Evolutionary conservation across 2,113 vertebrate genomes (phyloP).

Genomic region (Syngnathus floridae): DNA sequence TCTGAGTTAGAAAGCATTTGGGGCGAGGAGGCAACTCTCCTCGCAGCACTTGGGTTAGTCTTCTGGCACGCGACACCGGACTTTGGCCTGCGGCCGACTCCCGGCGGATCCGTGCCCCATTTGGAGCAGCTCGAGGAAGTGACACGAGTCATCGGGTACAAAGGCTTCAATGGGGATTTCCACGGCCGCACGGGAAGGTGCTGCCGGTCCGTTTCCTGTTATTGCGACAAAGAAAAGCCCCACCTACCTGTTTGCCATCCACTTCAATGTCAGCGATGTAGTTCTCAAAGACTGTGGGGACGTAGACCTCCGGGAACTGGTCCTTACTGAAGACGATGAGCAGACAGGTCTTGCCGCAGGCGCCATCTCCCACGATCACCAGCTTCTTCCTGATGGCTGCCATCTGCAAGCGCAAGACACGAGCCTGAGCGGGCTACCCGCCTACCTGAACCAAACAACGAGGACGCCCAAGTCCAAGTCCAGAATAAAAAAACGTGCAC

Average conservation of each 20-base stretch:
- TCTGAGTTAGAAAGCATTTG: too few species aligned
- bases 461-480: too few species aligned
- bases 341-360: constrained; percentile 94
- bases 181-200: constrained; percentile 37
- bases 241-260: constrained; percentile 87
- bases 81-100: background rate
- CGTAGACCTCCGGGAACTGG: constrained; percentile 96
- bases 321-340: constrained; percentile 98
- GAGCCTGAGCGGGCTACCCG: background rate
- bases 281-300: constrained; percentile 97
- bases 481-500: too few species aligned
- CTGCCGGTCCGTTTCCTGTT: constrained; percentile 56
- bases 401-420: constrained; percentile 67
- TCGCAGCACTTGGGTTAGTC: too few species aligned
- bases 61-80: too few species aligned
- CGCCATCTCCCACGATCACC: constrained; percentile 96
- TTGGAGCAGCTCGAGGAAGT: constrained; percentile 34
- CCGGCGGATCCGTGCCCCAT: constrained; percentile 4
- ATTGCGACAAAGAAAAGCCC: background rate
- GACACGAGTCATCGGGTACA: constrained; percentile 51
- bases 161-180: constrained; percentile 1
- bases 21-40: too few species aligned
- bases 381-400: constrained; percentile 96
- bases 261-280: constrained; percentile 98
- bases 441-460: too few species aligned